Base-by-base conservation (phyloP, 2,113 vertebrate species). In the Archocentrus centrarchus region DNA sequence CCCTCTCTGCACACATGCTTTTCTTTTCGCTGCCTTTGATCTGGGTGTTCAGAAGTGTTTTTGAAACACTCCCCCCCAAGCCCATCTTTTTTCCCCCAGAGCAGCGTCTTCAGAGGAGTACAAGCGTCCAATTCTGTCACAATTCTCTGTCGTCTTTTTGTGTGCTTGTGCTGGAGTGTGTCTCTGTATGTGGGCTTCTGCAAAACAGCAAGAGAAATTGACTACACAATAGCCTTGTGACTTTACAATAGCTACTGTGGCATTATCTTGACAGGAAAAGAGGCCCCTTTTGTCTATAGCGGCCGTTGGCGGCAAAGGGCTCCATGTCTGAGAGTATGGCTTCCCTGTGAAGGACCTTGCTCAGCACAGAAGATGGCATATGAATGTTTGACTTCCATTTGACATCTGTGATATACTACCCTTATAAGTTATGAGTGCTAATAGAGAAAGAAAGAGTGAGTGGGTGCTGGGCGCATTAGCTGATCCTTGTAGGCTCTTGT, bases 181-280 rank as follows among this genome's bases (percentile, higher is more conserved):
- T 82, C 61, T 88, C 77, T 85, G 86, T 89, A 88, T 76, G 85
- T 70, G 78, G 90, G 90, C 88, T 89, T 81, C 79, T 80, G 83
- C 86, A 90, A 90, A 92, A 88, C 84, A 87, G 75, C 73, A 37
- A 73, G 64, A 88, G 85, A 81, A 85, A 78, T 76, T 73, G 57
- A 87, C 87, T 59, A 50, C 89, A 94, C 95, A 94, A 95, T 93
- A 93, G 94, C 89, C 79, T 18, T 22, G 60, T 88, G 91, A 90
- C 88, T 88, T 91, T 93, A 93, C 94, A 93, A 93, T 82, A 88
- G 93, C 81, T 78, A 59, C 89, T 55, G 85, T 84, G 90, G 86
- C 85, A 79, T 95, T 94, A 94, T 95, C 94, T 94, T 93, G 94
- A 95, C 93, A 93, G 93, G 39, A 82, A 58, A 87, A 84, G 86